Conservation (phyloP, 2,888 invertebrate genomes). For the Thyatira batis region DNA sequence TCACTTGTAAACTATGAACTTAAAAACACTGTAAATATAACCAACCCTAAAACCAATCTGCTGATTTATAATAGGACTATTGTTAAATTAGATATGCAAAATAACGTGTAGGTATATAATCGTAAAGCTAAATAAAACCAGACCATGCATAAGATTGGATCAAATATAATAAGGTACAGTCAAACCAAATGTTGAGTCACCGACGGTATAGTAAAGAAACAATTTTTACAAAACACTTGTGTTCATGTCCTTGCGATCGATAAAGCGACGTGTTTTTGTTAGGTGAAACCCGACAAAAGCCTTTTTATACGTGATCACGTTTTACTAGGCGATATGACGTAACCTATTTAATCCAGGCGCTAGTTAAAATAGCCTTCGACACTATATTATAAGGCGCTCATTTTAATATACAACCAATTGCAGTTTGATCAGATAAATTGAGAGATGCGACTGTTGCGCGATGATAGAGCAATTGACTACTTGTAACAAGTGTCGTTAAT, state of each 20-base stretch:
- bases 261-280: conserved; percentile 41
- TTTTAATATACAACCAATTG: background rate
- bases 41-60: too few species aligned
- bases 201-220: conserved; percentile 1
- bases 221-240: conserved; percentile 37
- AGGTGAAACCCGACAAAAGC: conserved; percentile 63
- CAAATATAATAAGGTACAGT: background rate
- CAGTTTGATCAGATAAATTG: background rate
- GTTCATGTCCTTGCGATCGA: conserved; percentile 52
- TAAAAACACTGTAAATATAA: too few species aligned
- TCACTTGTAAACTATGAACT: too few species aligned
- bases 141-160: background rate
- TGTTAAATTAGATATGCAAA: too few species aligned
- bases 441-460: background rate
- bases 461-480: conserved; percentile 16
- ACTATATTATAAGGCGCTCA: background rate
- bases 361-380: background rate
- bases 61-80: too few species aligned
- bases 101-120: too few species aligned
- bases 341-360: conserved; percentile 43
- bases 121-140: background rate
- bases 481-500: conserved; percentile 7
- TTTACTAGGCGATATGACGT: conserved; percentile 40
- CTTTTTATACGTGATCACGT: conserved; percentile 47
- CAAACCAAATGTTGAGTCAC: conserved; percentile 2